Evolutionary conservation across 2,797 vertebrate species (phyloP).

Genomic region (Phataginus tricuspis): DNA sequence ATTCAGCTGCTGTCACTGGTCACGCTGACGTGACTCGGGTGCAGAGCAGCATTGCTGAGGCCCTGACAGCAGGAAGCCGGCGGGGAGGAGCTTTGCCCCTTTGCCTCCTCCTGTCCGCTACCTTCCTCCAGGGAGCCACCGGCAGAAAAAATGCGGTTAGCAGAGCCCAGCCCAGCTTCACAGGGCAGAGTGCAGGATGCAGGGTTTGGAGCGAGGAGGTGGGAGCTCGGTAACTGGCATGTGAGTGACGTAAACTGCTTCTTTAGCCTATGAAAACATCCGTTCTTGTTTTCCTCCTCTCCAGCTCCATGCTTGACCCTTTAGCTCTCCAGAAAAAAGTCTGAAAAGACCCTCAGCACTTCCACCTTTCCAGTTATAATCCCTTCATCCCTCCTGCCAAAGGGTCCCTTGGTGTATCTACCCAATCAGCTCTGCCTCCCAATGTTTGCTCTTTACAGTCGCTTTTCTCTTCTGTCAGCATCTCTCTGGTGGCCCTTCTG

Average conservation of each 20-base stretch:
- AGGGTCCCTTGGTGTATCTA: neutral
- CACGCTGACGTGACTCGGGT: rapidly evolving
- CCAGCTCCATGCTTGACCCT: neutral
- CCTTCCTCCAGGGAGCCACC: neutral
- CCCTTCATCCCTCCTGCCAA: neutral
- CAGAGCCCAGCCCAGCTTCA: neutral
- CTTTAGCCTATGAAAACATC: neutral
- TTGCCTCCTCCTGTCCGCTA: neutral
- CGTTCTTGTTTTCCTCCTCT: neutral
- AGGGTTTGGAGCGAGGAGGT: neutral
- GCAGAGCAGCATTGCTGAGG: neutral
- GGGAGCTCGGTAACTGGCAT: neutral
- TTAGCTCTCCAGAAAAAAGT: neutral
- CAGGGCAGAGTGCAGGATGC: neutral
- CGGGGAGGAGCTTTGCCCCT: too few relatives aligned
- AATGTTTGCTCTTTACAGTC: neutral
- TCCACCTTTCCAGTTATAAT: neutral
- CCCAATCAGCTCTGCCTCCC: too few relatives aligned
- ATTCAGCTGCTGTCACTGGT: neutral
- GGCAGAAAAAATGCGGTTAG: neutral
- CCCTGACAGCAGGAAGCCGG: neutral
- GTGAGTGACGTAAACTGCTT: neutral
- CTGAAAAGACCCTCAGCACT: neutral
- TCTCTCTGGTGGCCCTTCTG: neutral
- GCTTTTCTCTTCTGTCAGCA: neutral